Conservation (phyloP, 2,113 vertebrate species). For the Hydrochoerus hydrochaeris region DNA sequence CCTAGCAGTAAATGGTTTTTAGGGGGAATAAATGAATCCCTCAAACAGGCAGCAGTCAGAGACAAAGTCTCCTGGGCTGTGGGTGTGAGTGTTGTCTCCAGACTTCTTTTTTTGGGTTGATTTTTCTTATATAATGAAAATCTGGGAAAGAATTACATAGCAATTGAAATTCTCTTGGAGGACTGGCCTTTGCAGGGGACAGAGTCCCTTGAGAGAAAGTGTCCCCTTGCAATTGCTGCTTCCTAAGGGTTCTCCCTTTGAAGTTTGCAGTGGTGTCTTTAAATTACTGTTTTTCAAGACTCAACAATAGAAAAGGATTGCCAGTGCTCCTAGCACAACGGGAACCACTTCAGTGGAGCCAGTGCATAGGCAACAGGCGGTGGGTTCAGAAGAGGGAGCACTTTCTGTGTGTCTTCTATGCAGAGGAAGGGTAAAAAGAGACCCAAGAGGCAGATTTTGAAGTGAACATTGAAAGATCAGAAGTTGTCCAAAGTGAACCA, state of each 20-base stretch:
- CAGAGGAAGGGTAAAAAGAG: background rate
- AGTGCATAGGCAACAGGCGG: too few relatives aligned
- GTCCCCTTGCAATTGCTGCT: too few relatives aligned
- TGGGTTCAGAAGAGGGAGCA: background rate
- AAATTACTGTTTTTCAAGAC: background rate
- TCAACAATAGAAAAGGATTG: background rate
- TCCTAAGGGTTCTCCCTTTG: background rate
- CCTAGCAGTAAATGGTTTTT: background rate
- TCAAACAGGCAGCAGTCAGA: background rate
- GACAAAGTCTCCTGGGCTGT: background rate
- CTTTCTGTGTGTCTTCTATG: background rate
- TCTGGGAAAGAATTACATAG: background rate
- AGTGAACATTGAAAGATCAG: background rate
- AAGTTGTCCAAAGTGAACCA: background rate
- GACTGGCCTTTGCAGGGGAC: too few relatives aligned
- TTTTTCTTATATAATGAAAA: background rate
- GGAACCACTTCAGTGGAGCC: background rate
- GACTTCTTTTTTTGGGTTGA: background rate
- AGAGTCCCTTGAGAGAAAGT: background rate
- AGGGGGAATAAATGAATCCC: background rate
- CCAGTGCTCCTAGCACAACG: too few relatives aligned
- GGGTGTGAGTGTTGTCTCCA: background rate
- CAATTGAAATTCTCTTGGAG: background rate
- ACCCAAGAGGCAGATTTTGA: background rate
- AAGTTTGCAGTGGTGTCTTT: background rate